Evolutionary conservation across 2,888 invertebrate species (phyloP).

Genomic region (Nomada lathburiana): DNA sequence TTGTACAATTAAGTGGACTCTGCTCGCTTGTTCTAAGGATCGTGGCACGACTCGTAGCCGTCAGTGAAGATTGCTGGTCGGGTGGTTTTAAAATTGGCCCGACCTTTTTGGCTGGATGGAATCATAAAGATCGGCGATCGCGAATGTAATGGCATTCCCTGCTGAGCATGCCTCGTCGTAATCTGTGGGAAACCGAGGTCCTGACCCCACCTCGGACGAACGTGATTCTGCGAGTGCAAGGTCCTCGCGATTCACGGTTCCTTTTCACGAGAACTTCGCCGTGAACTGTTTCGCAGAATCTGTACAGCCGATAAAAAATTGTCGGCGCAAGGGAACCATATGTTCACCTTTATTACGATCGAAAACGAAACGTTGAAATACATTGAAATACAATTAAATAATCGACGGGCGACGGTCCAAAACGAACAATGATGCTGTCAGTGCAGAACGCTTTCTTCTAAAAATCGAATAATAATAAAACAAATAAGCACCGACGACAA

Average conservation of each 20-base stretch:
- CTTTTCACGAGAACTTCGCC: slow-evolving; percentile 52
- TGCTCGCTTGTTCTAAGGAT: slow-evolving; percentile 33
- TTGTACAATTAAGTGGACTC: not conserved
- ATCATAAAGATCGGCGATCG: slow-evolving; percentile 76
- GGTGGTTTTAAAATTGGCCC: slow-evolving; percentile 70
- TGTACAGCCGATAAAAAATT: slow-evolving; percentile 38
- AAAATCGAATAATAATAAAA: not conserved
- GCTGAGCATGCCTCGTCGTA: slow-evolving; percentile 74
- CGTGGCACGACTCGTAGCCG: slow-evolving; percentile 52
- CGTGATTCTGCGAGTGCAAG: slow-evolving; percentile 70
- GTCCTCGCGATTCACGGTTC: slow-evolving; percentile 68
- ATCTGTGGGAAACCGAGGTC: slow-evolving; percentile 74
- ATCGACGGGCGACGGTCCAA: not conserved
- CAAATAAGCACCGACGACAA: too few species aligned
- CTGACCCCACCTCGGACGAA: slow-evolving; percentile 67
- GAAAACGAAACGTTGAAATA: not conserved
- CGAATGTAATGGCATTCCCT: slow-evolving; percentile 75
- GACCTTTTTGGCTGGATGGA: slow-evolving; percentile 73
- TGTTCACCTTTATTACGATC: not conserved
- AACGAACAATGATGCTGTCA: not conserved
- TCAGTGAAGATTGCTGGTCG: slow-evolving; percentile 53
- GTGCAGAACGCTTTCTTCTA: not conserved
- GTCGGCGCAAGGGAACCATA: not conserved
- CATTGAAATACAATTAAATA: slow-evolving; percentile 1
- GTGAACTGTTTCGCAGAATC: slow-evolving; percentile 54